Percentiles rank a stretch among this genome's conserved stretches.
phyloP scores from a whole-genome alignment of 2,113 vertebrate genomes.

The Tupaia tana region DNA sequence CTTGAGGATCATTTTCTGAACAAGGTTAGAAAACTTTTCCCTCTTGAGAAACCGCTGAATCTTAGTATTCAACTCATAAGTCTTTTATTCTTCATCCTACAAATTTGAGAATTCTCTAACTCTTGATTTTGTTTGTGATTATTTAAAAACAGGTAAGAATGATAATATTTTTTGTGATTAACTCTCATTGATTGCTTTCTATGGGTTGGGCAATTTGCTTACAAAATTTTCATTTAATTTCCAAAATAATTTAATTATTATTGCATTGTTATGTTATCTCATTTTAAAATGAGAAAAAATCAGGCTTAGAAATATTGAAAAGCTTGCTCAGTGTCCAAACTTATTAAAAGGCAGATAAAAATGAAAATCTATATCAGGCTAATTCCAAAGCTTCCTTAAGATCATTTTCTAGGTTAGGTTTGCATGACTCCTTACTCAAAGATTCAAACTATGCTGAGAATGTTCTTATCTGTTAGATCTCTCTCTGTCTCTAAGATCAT shows the following conservation, averaged over 20 bases:
- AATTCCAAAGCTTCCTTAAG: constrained; percentile 41
- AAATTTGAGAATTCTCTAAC: constrained; percentile 18
- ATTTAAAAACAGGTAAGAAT: constrained; percentile 50
- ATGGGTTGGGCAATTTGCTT: neutral
- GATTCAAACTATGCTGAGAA: neutral
- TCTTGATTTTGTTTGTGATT: neutral
- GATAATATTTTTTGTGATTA: neutral
- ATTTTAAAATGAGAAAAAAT: constrained; percentile 38
- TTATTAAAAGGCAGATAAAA: constrained; percentile 28
- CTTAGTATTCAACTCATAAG: neutral
- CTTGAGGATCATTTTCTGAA: neutral
- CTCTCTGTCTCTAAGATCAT: no score
- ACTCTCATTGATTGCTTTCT: constrained; percentile 8
- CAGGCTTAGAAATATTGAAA: constrained; percentile 32
- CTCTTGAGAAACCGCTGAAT: neutral
- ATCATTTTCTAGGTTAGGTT: neutral
- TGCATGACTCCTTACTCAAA: neutral
- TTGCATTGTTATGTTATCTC: neutral
- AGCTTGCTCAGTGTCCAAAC: constrained; percentile 42
- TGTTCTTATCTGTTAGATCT: neutral
- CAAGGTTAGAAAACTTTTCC: neutral
- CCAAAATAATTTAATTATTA: neutral
- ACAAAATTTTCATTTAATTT: constrained; percentile 33
- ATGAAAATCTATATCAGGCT: constrained; percentile 18
- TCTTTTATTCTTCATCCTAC: neutral